Conservation (phyloP, 2,797 vertebrate genomes). For the Tauraco hartlaubi region DNA sequence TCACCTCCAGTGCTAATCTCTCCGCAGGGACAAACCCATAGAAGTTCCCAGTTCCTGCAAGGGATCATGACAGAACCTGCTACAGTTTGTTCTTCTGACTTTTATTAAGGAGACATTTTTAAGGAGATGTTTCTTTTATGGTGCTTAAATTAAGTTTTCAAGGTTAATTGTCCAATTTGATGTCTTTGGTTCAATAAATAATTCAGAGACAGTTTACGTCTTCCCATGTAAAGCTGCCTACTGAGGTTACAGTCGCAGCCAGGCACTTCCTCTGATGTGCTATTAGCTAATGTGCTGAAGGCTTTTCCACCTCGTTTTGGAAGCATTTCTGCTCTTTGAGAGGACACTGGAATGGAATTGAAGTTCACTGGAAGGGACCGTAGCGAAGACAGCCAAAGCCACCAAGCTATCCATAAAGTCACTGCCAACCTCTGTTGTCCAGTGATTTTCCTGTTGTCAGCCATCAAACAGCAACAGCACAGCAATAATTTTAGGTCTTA, state of each 20-base stretch:
- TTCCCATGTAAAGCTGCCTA: conserved; percentile 45
- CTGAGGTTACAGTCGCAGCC: conserved; percentile 48
- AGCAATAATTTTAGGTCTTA: conserved; percentile 33
- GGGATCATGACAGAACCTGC: neutral
- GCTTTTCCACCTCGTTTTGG: conserved; percentile 50
- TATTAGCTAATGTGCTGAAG: conserved; percentile 68
- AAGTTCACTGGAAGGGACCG: conserved; percentile 1
- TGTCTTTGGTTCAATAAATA: conserved; percentile 72
- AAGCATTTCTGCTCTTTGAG: neutral
- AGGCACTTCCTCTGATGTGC: conserved; percentile 54
- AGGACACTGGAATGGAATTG: conserved; percentile 39
- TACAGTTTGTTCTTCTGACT: conserved; percentile 11
- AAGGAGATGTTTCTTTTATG: conserved; percentile 45
- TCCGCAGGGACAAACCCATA: neutral
- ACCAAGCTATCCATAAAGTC: neutral
- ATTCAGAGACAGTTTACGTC: conserved; percentile 57
- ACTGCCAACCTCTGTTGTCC: neutral
- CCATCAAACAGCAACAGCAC: neutral
- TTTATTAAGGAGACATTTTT: conserved; percentile 28
- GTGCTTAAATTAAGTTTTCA: conserved; percentile 71
- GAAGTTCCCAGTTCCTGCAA: neutral
- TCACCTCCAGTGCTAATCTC: neutral
- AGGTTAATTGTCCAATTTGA: conserved; percentile 73
- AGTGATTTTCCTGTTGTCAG: conserved; percentile 8
- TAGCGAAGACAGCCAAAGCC: conserved; percentile 40